Percentiles rank a stretch among this genome's conserved stretches.
These are phyloP conservation scores for Chlamydotis undulata DNA, from an alignment of 2,113 vertebrate species.

Conservation along the genomic window DNA sequence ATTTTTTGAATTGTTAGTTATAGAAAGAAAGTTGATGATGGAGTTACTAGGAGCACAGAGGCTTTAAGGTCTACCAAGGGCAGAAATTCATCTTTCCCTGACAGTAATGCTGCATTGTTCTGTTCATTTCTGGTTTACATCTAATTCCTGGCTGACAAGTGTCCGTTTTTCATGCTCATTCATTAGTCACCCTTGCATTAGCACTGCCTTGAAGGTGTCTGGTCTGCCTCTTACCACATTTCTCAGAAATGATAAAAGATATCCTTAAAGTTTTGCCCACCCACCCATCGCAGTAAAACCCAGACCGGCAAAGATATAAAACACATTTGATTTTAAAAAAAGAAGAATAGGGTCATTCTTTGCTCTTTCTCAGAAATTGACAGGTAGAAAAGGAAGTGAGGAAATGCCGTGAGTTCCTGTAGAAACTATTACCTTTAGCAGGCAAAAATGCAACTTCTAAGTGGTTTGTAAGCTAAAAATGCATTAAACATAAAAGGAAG, in stretches of 20 bases:
- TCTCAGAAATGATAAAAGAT: constrained; percentile 64
- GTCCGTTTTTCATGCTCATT: constrained; percentile 72
- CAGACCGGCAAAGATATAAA: neutral
- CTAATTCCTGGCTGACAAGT: constrained; percentile 71
- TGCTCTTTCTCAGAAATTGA: neutral
- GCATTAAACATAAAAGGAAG: neutral
- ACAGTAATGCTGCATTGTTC: constrained; percentile 64
- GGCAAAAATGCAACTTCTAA: neutral
- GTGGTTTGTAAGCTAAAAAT: constrained; percentile 4
- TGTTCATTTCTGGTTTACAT: constrained; percentile 65
- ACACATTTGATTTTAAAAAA: neutral
- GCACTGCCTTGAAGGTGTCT: constrained; percentile 45
- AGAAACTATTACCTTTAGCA: neutral
- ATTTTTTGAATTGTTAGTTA: constrained; percentile 27
- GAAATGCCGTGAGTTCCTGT: neutral
- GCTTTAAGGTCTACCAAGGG: constrained; percentile 67
- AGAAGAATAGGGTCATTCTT: neutral
- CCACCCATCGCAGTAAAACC: neutral
- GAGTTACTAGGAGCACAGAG: constrained; percentile 33
- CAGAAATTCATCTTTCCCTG: constrained; percentile 70
- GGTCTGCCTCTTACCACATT: constrained; percentile 57
- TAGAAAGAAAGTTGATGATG: neutral
- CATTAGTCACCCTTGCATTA: constrained; percentile 71
- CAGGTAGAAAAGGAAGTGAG: neutral
- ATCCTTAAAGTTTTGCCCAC: constrained; percentile 21